phyloP scores from a whole-genome alignment of 2,888 invertebrate species.

The Anodontia alba region DNA sequence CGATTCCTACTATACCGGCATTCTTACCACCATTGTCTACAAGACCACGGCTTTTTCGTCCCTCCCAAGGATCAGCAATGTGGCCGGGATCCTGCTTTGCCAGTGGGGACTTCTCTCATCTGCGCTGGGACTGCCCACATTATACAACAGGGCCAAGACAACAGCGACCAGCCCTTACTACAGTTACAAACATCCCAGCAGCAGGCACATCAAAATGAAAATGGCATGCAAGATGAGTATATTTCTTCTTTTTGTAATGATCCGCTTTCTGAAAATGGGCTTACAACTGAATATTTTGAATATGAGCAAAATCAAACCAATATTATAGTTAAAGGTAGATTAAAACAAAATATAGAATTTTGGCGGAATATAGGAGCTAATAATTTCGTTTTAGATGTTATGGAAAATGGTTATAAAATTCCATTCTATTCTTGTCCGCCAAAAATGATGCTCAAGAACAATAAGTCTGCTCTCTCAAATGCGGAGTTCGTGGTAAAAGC shows the following conservation, averaged over 20 bases:
- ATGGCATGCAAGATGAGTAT: not conserved
- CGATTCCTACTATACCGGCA: not conserved
- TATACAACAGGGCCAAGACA: not conserved
- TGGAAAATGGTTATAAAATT: slow-evolving; percentile 24
- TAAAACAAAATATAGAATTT: slow-evolving; percentile 33
- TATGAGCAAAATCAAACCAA: slow-evolving; percentile 24
- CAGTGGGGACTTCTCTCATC: not conserved
- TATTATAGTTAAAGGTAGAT: slow-evolving; percentile 32
- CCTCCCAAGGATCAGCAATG: not conserved
- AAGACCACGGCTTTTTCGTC: slow-evolving; percentile 16
- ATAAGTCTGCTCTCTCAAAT: slow-evolving; percentile 40
- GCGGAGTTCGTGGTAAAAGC: slow-evolving; percentile 42
- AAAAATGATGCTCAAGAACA: slow-evolving; percentile 17
- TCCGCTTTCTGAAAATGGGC: not conserved
- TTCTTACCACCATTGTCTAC: not conserved
- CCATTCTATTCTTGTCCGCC: slow-evolving; percentile 40
- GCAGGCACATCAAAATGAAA: not conserved
- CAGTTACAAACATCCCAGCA: not conserved
- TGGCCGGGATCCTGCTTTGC: slow-evolving; percentile 17
- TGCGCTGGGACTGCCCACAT: slow-evolving; percentile 6
- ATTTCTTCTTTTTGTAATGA: no score
- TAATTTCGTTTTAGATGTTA: slow-evolving; percentile 14
- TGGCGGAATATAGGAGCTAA: slow-evolving; percentile 36
- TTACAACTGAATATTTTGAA: slow-evolving; percentile 29
- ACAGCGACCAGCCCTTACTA: not conserved